Conservation (phyloP, 2,888 invertebrate species). For the Limenitis camilla region DNA sequence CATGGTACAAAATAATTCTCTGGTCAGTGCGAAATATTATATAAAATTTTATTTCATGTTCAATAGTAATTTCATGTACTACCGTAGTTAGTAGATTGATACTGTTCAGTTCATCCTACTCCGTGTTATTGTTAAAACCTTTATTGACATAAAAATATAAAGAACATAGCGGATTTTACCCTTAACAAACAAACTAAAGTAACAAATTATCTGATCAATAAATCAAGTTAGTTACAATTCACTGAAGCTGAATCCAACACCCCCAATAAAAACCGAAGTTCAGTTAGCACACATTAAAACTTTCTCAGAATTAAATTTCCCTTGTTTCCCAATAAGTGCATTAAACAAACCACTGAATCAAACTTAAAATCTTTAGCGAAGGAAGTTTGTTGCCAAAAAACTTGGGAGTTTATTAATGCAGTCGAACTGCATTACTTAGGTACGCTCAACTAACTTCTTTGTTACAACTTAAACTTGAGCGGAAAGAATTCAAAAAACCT, state of each 20-base stretch:
- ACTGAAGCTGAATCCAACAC: background rate
- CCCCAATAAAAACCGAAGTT: slow-evolving; percentile 1
- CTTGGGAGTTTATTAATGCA: slow-evolving; percentile 58
- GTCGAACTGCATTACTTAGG: slow-evolving; percentile 48
- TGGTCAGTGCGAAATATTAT: too few relatives aligned
- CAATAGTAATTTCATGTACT: too few relatives aligned
- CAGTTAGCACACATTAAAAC: slow-evolving; percentile 13
- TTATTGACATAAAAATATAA: too few relatives aligned
- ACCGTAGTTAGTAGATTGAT: too few relatives aligned
- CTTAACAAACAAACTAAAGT: too few relatives aligned
- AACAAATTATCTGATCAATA: too few relatives aligned
- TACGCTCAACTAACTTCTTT: slow-evolving; percentile 47
- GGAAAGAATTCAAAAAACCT: slow-evolving; percentile 8
- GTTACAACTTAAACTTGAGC: slow-evolving; percentile 28
- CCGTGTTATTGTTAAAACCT: too few relatives aligned
- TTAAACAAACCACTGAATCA: slow-evolving; percentile 29
- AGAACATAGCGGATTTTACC: too few relatives aligned
- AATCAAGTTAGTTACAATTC: too few relatives aligned
- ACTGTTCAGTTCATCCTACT: too few relatives aligned
- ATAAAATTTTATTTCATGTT: too few relatives aligned
- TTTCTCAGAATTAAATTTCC: slow-evolving; percentile 21
- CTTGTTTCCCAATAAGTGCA: slow-evolving; percentile 28
- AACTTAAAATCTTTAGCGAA: slow-evolving; percentile 32
- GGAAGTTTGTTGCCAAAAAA: slow-evolving; percentile 58
- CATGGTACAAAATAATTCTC: too few relatives aligned